Conservation (phyloP, 2,888 invertebrate genomes). For the Xanthia icteritia region DNA sequence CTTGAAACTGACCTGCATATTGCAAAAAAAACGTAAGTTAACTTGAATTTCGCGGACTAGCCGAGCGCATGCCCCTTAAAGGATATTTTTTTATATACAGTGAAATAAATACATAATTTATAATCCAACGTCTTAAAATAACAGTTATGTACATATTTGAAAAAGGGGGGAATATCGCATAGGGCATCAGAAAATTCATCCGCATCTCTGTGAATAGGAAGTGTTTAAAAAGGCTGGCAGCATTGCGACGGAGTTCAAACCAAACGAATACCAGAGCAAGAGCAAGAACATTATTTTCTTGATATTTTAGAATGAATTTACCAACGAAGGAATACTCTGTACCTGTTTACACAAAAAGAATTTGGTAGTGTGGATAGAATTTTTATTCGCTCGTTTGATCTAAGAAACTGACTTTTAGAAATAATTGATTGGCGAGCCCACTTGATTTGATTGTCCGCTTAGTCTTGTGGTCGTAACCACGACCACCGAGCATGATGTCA, state of each 20-base stretch:
- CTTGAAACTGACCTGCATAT: not conserved
- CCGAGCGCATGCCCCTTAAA: not conserved
- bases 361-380: not conserved
- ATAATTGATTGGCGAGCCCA: no score
- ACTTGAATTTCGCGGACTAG: not conserved
- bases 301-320: not conserved
- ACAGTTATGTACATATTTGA: not conserved
- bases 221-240: not conserved
- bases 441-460: not conserved
- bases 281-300: not conserved
- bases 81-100: not conserved
- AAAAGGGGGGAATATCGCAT: not conserved
- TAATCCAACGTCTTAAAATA: not conserved
- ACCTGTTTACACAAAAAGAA: not conserved
- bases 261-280: no score
- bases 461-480: no score
- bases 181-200: not conserved
- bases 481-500: no score
- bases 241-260: not conserved
- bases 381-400: not conserved
- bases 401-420: not conserved
- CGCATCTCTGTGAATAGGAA: not conserved
- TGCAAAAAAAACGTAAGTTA: not conserved
- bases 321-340: not conserved
- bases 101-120: not conserved